Base-by-base conservation (phyloP, 2,888 invertebrate genomes). In the Thera britannica region DNA sequence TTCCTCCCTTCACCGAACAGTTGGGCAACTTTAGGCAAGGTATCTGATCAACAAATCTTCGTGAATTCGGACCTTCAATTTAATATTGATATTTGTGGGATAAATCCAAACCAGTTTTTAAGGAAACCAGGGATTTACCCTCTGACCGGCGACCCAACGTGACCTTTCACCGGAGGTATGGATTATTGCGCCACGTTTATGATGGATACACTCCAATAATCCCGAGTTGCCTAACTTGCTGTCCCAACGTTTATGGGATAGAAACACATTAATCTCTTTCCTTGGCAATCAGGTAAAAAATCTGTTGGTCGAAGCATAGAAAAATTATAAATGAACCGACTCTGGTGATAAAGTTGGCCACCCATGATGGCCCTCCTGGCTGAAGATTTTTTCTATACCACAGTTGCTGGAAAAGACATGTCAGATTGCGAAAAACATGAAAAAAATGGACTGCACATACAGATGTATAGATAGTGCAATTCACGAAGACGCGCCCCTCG, bases 141-240 rank as follows among this genome's bases (percentile, higher is more conserved):
- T 49, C 59, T 51, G 51, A 56, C 62, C 38, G 60, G 9, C 41
- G 34, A 5, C 58, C 41, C 46, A 36, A n/a, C 35, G 46, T 36
- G 55, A 62, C 62, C 62, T 62, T 62, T 55, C 57, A 44, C 62
- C 49, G 49, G 49, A 59, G 59, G 51, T 51, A 60, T 59, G 59
- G 49, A 57, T 57, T 57, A 60, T 60, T 38, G 49, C 49, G 38
- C 41, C 59, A 60, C 51, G 34, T 8, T 52, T 60, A 60, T 41
- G 52, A 52, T 60, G 52, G 52, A 60, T 60, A 41, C 41, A 34
- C 51, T 52, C 34, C 52, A 44, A 52, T 52, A 44, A 44, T 2
- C 38, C 8, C 3, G 12, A 6, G 41, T 12, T 23, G 6, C 57
- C 23, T 57, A 41, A 56, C 55, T 36, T 38, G 56, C 38, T 38